Conservation (phyloP, 2,797 vertebrate genomes). For the Sebastes oblongus region DNA sequence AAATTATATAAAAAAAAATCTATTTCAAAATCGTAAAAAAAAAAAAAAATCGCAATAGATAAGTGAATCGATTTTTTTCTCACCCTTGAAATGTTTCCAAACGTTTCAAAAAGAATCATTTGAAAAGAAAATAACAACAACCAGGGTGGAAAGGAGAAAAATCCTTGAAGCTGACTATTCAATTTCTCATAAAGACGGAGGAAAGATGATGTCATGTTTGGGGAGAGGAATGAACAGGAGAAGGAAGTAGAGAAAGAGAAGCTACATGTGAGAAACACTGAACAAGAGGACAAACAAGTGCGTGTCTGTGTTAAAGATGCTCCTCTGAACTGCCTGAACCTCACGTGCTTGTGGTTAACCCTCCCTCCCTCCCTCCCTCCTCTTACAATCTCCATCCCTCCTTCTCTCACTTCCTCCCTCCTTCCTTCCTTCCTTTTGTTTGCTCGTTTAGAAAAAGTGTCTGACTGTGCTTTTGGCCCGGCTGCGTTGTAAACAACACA, state of each 20-base stretch:
- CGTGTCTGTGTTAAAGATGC: constrained; percentile 18
- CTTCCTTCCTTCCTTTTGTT: constrained; percentile 29
- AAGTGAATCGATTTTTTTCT: too few relatives aligned
- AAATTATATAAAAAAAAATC: too few relatives aligned
- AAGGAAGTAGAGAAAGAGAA: background rate
- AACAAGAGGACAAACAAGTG: constrained; percentile 26
- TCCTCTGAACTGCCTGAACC: constrained; percentile 6
- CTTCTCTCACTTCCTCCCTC: background rate
- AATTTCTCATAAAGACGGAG: background rate
- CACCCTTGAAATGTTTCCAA: too few relatives aligned
- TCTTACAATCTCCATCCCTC: background rate
- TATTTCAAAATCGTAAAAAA: too few relatives aligned
- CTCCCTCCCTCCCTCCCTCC: background rate
- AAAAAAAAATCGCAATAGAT: too few relatives aligned
- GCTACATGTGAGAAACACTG: background rate
- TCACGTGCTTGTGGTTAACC: constrained; percentile 24
- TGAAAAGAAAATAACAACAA: background rate
- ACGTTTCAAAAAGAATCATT: background rate
- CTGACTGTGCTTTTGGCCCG: background rate
- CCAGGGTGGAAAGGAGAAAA: background rate
- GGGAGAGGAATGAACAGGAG: background rate
- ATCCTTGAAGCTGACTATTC: background rate
- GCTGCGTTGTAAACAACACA: constrained; percentile 30
- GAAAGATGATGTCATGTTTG: background rate
- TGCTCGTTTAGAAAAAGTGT: constrained; percentile 16